phyloP scores from a whole-genome alignment of 2,797 vertebrate genomes.

The Nyctibius grandis region DNA sequence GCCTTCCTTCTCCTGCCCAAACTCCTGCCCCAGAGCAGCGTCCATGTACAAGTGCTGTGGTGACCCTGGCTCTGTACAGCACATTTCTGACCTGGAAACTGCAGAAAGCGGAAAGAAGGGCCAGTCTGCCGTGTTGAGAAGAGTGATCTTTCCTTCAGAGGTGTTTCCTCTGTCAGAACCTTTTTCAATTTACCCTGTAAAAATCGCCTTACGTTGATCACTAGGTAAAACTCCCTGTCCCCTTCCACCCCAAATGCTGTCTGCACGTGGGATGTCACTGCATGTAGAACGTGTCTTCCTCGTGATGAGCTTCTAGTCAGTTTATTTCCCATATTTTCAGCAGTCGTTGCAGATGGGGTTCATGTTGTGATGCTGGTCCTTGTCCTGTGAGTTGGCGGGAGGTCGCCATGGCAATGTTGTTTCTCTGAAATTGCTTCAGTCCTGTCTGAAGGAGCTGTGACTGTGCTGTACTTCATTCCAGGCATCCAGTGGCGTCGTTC shows the following conservation, averaged over 20 bases:
- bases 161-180: not conserved
- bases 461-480: slow-evolving; percentile 67
- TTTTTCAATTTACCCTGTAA: not conserved
- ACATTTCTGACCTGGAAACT: not conserved
- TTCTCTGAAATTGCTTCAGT: not conserved
- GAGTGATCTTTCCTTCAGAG: not conserved
- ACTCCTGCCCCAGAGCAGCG: not conserved
- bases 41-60: accelerated
- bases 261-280: accelerated
- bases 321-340: not conserved
- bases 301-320: not conserved
- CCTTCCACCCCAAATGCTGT: not conserved
- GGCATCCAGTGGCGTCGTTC: slow-evolving; percentile 92
- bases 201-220: accelerated
- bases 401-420: not conserved
- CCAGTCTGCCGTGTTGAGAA: not conserved
- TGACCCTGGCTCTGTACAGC: not conserved
- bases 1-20: not conserved
- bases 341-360: not conserved
- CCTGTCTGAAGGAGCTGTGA: not conserved
- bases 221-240: not conserved
- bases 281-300: not conserved
- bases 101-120: not conserved
- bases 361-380: accelerated
- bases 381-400: not conserved